Evolutionary conservation across 2,797 vertebrate genomes (phyloP), one percentile per base, ranked within the genome.

Genomic region (Argya squamiceps): DNA sequence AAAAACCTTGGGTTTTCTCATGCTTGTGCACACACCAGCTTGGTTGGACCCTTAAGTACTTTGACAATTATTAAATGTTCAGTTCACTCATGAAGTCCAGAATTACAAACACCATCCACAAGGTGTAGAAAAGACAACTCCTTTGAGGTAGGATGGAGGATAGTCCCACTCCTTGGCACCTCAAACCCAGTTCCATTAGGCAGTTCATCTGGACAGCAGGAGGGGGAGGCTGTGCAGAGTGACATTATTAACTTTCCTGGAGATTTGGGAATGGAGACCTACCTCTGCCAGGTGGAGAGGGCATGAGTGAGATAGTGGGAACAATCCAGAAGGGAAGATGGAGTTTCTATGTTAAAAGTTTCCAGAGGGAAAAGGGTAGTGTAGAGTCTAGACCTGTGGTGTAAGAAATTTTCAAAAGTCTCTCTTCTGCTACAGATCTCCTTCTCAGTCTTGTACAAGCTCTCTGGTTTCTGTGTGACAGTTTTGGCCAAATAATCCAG

Each of bases 1-100:
- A n/a, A 53, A 34, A 76, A 18, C 47, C 17, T 56, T 4, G 8
- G 15, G 18, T 41, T 58, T 32, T 63, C 12, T 73, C 55, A 9
- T 74, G 50, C 49, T 86, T n/a, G 21, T 10, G 67, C 11, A 43
- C 53, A 46, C 30, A 79, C 6, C 1, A 1, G 24, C 47, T 75
- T 78, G 80, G 34, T 75, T 43, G 41, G 49, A 75, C 46, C 10
- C 27, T 67, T 22, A 17, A 78, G 22, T 86, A 29, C 65, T 86
- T n/a, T 46, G 63, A 23, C 46, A 93, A 76, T 83, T n/a, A 89
- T 80, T 91, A 70, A 90, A 80, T 6, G 29, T 84, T 82, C 52
- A 59, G 32, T 29, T 91, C 32, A 67, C 23, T 32, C 55, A n/a
- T 52, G 91, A 83, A 83, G 47, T 55, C 8, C 3, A 10, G 43